phyloP scores from a whole-genome alignment of 1,140 invertebrate genomes.

The Ceratoteleas bidentatus region DNA sequence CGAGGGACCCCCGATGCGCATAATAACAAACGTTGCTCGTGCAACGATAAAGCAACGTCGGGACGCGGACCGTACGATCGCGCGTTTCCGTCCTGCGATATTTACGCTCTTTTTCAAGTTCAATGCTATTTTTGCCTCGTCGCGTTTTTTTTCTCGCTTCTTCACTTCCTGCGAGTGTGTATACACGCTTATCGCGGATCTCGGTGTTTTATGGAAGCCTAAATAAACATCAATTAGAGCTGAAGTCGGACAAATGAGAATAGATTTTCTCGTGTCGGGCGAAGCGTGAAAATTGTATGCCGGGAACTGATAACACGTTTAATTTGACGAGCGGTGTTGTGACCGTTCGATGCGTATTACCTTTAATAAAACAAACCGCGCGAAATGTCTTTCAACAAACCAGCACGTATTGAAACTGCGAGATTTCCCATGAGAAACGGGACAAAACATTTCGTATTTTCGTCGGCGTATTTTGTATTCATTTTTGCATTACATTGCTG shows the following conservation, averaged over 20 bases:
- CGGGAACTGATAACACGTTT: background rate
- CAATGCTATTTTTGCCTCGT: slow-evolving; percentile 24
- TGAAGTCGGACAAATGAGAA: background rate
- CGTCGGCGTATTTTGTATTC: slow-evolving; percentile 7
- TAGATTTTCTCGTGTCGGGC: background rate
- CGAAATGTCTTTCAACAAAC: background rate
- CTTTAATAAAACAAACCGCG: slow-evolving; percentile 5
- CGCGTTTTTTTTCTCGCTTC: slow-evolving; percentile 20
- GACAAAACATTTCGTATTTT: slow-evolving; percentile 11
- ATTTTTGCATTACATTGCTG: no score
- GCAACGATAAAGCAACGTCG: slow-evolving; percentile 65
- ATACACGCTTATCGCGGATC: background rate
- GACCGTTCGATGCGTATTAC: background rate
- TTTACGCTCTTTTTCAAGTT: slow-evolving; percentile 53
- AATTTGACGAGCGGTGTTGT: background rate
- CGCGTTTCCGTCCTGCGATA: slow-evolving; percentile 53
- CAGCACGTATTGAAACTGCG: background rate
- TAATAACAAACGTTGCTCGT: slow-evolving; percentile 70
- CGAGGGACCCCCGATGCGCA: slow-evolving; percentile 56
- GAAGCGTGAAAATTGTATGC: no score
- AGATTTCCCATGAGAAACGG: slow-evolving; percentile 17
- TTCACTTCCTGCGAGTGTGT: slow-evolving; percentile 7
- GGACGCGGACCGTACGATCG: slow-evolving; percentile 43
- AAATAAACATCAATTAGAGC: slow-evolving; percentile 3
- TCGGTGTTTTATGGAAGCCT: background rate